Conservation (phyloP, 1,140 invertebrate genomes). For the Procambarus virginalis region DNA sequence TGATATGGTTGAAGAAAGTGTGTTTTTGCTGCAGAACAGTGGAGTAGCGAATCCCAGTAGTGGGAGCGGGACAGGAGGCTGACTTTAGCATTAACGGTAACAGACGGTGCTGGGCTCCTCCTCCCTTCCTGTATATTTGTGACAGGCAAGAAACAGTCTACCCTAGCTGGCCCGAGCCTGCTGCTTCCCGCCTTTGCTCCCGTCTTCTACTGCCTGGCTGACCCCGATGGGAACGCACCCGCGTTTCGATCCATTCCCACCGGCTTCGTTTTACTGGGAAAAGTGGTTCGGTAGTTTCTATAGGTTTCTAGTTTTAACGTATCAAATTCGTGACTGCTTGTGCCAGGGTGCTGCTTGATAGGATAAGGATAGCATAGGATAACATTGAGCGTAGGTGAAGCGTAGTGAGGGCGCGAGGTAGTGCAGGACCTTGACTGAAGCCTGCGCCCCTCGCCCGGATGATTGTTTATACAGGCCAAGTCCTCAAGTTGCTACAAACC, state of each 20-base stretch:
- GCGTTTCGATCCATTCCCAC: background rate
- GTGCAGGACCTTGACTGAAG: background rate
- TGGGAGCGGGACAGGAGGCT: too few relatives aligned
- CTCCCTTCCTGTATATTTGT: background rate
- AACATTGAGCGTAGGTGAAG: background rate
- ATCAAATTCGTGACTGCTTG: too few relatives aligned
- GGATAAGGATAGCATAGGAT: too few relatives aligned
- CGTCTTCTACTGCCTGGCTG: background rate
- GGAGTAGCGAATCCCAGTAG: too few relatives aligned
- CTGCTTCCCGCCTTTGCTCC: background rate
- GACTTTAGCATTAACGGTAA: too few relatives aligned
- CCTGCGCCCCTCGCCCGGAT: background rate
- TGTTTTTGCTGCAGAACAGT: too few relatives aligned
- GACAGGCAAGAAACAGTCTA: background rate
- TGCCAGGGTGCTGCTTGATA: too few relatives aligned
- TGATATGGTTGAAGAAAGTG: too few relatives aligned
- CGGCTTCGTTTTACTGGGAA: background rate
- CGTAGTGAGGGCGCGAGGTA: background rate
- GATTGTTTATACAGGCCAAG: conserved; percentile 25
- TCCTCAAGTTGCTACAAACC: background rate
- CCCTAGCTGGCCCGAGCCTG: background rate
- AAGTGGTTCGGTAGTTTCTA: background rate
- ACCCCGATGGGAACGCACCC: background rate
- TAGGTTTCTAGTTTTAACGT: too few relatives aligned
- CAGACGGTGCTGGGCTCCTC: background rate